A percentile compares a stretch with the other conserved stretches of the same genome.
phyloP scores from a whole-genome alignment of 2,113 vertebrate genomes.

The Brienomyrus longianalis region DNA sequence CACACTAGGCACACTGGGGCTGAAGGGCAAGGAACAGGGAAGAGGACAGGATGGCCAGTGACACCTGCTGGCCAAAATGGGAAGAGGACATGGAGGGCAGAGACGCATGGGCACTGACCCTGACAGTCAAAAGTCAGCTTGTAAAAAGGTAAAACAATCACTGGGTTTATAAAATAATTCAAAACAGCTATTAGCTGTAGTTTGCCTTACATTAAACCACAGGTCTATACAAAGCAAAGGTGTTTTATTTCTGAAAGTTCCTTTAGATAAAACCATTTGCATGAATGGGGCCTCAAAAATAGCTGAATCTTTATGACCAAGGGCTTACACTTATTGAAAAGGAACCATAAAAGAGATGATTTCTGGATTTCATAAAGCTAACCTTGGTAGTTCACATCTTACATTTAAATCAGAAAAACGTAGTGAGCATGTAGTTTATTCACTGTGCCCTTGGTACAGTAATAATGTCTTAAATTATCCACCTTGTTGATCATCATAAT shows the following conservation, averaged over 20 bases:
- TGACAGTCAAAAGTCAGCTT: not conserved
- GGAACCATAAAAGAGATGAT: not conserved
- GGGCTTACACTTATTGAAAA: not conserved
- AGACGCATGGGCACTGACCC: too few species aligned
- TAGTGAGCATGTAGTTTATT: not conserved
- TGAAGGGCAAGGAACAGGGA: too few species aligned
- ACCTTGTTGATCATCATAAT: not conserved
- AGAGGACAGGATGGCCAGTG: too few species aligned
- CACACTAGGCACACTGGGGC: too few species aligned
- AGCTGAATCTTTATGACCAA: not conserved
- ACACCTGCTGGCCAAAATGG: too few species aligned
- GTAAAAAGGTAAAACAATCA: not conserved
- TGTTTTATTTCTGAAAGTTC: not conserved
- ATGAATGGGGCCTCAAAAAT: not conserved
- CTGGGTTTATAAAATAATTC: not conserved
- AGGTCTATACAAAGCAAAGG: not conserved
- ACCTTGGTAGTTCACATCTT: not conserved
- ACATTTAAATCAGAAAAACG: not conserved
- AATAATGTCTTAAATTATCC: not conserved
- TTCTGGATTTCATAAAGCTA: not conserved
- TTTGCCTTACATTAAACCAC: not conserved
- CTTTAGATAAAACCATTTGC: not conserved
- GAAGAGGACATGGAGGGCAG: too few species aligned
- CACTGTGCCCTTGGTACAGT: not conserved
- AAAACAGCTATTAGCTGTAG: not conserved